A percentile compares a stretch with the other conserved stretches of the same genome.
These are phyloP conservation scores for Crocallis elinguaria DNA, from an alignment of 2,888 invertebrate genomes.

Conservation along the genomic window DNA sequence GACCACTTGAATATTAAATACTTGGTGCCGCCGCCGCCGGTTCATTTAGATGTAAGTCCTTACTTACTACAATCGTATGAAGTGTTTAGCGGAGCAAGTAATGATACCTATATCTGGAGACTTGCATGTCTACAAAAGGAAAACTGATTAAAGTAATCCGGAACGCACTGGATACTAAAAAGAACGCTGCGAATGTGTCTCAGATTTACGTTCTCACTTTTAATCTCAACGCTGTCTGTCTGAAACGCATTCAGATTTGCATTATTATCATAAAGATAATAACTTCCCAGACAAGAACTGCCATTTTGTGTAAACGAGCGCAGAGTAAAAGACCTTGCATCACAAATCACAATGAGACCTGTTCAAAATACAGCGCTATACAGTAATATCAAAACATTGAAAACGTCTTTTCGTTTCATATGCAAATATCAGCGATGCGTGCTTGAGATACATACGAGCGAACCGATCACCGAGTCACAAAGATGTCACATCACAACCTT, in stretches of 20 bases:
- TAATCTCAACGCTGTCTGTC: slow-evolving; percentile 14
- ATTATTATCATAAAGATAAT: slow-evolving; percentile 43
- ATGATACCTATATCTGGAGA: neutral
- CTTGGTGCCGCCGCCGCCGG: slow-evolving; percentile 11
- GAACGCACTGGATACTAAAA: neutral
- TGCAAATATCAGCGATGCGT: slow-evolving; percentile 69
- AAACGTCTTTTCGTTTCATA: slow-evolving; percentile 69
- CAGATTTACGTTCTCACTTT: slow-evolving; percentile 15
- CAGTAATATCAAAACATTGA: slow-evolving; percentile 72
- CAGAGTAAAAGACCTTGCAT: slow-evolving; percentile 48
- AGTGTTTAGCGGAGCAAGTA: slow-evolving; percentile 10
- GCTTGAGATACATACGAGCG: slow-evolving; percentile 53
- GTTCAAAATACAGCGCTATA: slow-evolving; percentile 50
- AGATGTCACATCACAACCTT: slow-evolving; percentile 34
- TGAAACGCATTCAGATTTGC: slow-evolving; percentile 32
- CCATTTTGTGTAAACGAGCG: slow-evolving; percentile 48
- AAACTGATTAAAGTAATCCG: neutral
- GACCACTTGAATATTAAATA: slow-evolving; percentile 57
- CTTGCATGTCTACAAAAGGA: neutral
- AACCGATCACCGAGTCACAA: slow-evolving; percentile 2
- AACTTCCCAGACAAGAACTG: slow-evolving; percentile 38
- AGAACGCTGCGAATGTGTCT: slow-evolving; percentile 2
- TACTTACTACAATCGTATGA: neutral
- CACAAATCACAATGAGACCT: slow-evolving; percentile 59
- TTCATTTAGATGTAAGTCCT: neutral